A percentile compares a stretch with the other conserved stretches of the same genome.
These are phyloP conservation scores for Panagrolaimus sp. DNA, from an alignment of 1,140 invertebrate genomes.

Conservation along the genomic window DNA sequence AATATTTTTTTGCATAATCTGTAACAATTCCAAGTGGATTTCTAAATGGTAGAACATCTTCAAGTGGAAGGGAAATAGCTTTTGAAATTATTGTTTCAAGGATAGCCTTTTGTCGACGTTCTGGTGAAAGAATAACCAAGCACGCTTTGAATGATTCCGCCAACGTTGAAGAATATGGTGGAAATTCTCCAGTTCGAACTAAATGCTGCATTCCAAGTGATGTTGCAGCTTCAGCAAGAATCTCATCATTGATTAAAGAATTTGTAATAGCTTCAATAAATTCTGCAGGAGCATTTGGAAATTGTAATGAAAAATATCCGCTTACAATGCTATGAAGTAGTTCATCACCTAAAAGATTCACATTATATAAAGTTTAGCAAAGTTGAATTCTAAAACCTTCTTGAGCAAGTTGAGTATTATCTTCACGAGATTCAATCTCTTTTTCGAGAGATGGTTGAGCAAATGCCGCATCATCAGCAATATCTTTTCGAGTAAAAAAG, in stretches of 20 bases:
- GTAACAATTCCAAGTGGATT: conserved; percentile 46
- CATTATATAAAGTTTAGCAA: conserved; percentile 8
- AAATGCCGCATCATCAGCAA: conserved; percentile 21
- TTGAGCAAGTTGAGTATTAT: conserved; percentile 6
- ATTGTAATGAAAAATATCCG: conserved; percentile 35
- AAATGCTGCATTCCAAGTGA: conserved; percentile 36
- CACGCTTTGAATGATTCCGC: conserved; percentile 30
- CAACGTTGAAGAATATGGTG: conserved; percentile 30
- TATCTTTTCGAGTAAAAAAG: conserved; percentile 31
- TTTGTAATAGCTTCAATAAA: conserved; percentile 34
- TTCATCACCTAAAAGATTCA: conserved; percentile 17
- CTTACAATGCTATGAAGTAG: conserved; percentile 21
- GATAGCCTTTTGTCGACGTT: conserved; percentile 32
- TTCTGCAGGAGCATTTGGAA: conserved; percentile 44
- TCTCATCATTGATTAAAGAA: conserved; percentile 12
- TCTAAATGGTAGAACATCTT: conserved; percentile 51
- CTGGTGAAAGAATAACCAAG: conserved; percentile 23
- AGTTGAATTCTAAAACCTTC: neutral
- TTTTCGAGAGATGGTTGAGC: conserved; percentile 19
- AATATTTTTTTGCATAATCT: conserved; percentile 40
- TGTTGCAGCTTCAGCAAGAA: conserved; percentile 25
- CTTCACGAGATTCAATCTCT: conserved; percentile 1
- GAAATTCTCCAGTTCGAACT: conserved; percentile 43
- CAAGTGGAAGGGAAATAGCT: conserved; percentile 30
- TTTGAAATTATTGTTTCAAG: conserved; percentile 32